Conservation (phyloP, 35 echinoderm and acorn worm species). For the Ophiothrix spiculata region DNA sequence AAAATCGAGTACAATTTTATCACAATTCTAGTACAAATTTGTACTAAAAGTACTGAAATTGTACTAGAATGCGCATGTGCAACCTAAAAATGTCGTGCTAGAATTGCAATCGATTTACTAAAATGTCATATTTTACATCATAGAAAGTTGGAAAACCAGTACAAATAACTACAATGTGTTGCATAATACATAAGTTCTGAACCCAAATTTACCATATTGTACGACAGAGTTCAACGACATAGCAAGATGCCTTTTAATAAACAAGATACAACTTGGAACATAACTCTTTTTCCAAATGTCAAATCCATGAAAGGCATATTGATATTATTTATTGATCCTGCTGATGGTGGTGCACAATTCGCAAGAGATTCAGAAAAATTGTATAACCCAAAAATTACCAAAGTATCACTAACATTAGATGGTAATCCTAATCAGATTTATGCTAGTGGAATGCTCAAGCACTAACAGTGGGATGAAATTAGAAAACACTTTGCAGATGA, state of each 20-base stretch:
- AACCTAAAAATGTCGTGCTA: too few species aligned
- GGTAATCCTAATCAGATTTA: constrained; percentile 36
- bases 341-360: constrained; percentile 11
- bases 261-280: constrained; percentile 31
- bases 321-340: constrained; percentile 23
- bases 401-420: constrained; percentile 19
- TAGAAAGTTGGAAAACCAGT: too few species aligned
- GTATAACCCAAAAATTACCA: constrained; percentile 36
- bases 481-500: constrained; percentile 20
- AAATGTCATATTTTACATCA: too few species aligned
- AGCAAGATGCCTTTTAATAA: constrained; percentile 17
- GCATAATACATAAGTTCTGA: too few species aligned
- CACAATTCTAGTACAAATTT: too few species aligned
- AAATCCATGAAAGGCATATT: constrained; percentile 45
- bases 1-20: too few species aligned
- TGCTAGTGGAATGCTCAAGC: not conserved
- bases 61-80: too few species aligned
- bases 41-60: too few species aligned
- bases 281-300: constrained; percentile 3
- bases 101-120: too few species aligned
- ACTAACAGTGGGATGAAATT: constrained; percentile 37
- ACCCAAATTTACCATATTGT: too few species aligned
- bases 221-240: constrained; percentile 27
- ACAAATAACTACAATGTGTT: too few species aligned
- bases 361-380: constrained; percentile 11